Base-by-base conservation (phyloP, 2,797 vertebrate genomes). In the Catostomus latipinnis region DNA sequence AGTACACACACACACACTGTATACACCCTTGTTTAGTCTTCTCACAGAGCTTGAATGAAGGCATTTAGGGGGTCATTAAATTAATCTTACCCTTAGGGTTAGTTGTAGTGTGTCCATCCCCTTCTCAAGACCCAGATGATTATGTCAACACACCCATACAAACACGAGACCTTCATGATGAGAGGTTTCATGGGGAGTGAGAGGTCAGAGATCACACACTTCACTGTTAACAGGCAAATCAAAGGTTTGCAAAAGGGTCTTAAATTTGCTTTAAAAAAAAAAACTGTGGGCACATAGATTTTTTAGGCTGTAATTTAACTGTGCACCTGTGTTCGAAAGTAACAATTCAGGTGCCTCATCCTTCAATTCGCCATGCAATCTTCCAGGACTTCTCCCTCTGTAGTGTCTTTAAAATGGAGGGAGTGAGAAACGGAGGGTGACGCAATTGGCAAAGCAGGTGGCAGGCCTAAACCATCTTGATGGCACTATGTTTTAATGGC, bases 231-330 rank as follows among this genome's bases (percentile, higher is more conserved):
- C 92, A 92, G 91, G 89, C 91, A 89, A 90, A 88, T 90, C 88
- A 91, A 90, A 87, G 83, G 10, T 90, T 93, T 93, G 89, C 90
- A 75, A 60, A 83, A 78, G 85, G 87, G 90, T 89, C 88, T 91
- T 86, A 85, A 86, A 49, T 48, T 61, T 80, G 77, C 53, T 61
- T 78, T 77, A 76, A 18, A 58, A 43, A 18, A 58, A 43, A 7
- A 78, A 9, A 61, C 34, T 34, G 34, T 34, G 45, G 61, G 58
- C 52, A 73, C 53, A 14, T 18, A 57, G 49, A 66, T 61, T 43
- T 52, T 76, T 76, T 45, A 57, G 18, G 66, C 50, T 43, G 14
- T 52, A 34, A 53, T 5, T 62, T 46, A 34, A 48, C 43, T 14
- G 61, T 22, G 50, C 49, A 56, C 63, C 57, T 78, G 63, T 54